A percentile compares a stretch with the other conserved stretches of the same genome.
Evolutionary conservation across 2,113 vertebrate species (phyloP).

Genomic region (Macroglossus sobrinus): DNA sequence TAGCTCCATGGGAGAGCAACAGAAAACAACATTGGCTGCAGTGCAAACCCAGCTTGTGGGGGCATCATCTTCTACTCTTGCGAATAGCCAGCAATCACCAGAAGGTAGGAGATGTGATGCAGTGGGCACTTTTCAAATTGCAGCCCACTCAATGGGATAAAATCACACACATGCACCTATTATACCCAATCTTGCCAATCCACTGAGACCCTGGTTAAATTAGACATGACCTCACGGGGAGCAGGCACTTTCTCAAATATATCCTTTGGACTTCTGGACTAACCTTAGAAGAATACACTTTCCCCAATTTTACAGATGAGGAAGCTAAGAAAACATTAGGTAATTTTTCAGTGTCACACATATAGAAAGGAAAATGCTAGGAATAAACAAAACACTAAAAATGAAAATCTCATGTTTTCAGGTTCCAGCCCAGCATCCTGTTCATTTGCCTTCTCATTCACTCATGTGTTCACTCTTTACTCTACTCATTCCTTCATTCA

Average conservation of each 20-base stretch:
- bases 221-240: neutral
- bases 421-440: neutral
- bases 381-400: no score
- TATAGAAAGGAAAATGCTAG: neutral
- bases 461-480: neutral
- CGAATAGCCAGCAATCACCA: neutral
- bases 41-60: neutral
- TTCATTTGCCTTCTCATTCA: accelerated
- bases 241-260: neutral
- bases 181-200: neutral
- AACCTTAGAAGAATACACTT: neutral
- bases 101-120: neutral
- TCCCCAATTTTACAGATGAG: neutral
- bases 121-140: neutral
- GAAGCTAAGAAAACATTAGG: neutral
- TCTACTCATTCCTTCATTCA: neutral
- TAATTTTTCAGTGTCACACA: neutral
- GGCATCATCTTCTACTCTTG: neutral
- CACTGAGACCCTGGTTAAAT: neutral
- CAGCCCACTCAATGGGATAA: neutral
- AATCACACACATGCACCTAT: accelerated
- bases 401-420: neutral
- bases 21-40: neutral
- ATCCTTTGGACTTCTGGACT: neutral
- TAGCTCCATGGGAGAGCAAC: neutral